A percentile compares a stretch with the other conserved stretches of the same genome.
Evolutionary conservation across 2,888 invertebrate species (phyloP).

Genomic region (Pandemis heparana): DNA sequence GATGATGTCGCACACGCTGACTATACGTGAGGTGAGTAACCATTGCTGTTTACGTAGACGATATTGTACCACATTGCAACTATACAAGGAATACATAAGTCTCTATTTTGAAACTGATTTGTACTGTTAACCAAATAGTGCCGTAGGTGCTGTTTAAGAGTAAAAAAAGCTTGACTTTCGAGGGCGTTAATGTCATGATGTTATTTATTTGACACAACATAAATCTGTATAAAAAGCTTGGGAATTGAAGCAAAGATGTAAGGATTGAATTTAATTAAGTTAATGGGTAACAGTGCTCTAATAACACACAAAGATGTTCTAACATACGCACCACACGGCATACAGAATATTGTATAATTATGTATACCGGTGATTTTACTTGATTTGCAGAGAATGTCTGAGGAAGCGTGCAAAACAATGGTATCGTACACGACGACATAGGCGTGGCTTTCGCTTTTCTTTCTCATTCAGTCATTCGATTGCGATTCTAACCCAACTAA

Average conservation of each 20-base stretch:
- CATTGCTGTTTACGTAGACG: neutral
- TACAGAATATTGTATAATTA: conserved; percentile 51
- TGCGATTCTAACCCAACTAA: conserved; percentile 83
- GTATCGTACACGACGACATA: conserved; percentile 85
- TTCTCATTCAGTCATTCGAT: conserved; percentile 80
- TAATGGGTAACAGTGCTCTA: conserved; percentile 37
- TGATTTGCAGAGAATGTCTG: conserved; percentile 93
- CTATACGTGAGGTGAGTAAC: conserved; percentile 93
- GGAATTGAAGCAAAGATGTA: neutral
- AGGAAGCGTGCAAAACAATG: conserved; percentile 94
- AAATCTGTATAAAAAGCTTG: neutral
- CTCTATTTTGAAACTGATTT: neutral
- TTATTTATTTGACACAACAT: too few relatives aligned
- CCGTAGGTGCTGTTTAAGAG: neutral
- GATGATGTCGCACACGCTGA: conserved; percentile 97
- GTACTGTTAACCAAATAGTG: neutral
- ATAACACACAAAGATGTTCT: conserved; percentile 47
- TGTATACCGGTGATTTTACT: conserved; percentile 82
- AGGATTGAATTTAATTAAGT: conserved; percentile 1
- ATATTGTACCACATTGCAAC: conserved; percentile 17
- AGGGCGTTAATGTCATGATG: too few relatives aligned
- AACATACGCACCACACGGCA: conserved; percentile 46
- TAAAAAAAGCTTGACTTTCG: neutral
- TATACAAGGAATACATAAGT: conserved; percentile 13
- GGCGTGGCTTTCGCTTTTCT: conserved; percentile 85